Evolutionary conservation across 2,113 vertebrate species (phyloP).

Genomic region (Ibidorhyncha struthersii): DNA sequence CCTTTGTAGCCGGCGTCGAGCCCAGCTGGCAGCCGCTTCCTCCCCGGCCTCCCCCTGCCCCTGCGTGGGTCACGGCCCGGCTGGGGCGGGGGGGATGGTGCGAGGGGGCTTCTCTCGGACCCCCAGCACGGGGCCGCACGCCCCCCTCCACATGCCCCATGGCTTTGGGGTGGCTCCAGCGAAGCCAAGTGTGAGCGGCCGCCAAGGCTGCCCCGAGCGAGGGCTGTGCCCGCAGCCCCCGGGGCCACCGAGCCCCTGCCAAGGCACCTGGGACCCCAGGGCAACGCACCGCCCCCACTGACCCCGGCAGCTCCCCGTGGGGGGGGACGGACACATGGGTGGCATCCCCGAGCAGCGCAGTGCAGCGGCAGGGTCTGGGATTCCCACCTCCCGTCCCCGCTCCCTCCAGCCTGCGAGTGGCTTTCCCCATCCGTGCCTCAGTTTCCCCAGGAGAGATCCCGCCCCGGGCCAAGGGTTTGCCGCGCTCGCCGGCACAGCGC

Average conservation of each 20-base stretch:
- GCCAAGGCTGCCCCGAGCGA: neutral
- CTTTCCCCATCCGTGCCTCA: neutral
- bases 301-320: rapidly evolving
- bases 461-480: conserved; percentile 47
- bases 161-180: neutral
- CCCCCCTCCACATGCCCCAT: rapidly evolving
- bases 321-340: too few relatives aligned
- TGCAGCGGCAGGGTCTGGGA: neutral
- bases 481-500: neutral
- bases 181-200: rapidly evolving
- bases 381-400: rapidly evolving
- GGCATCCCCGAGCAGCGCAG: neutral
- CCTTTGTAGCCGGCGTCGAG: conserved; percentile 4
- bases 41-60: neutral
- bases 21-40: conserved; percentile 41
- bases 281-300: neutral
- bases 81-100: rapidly evolving
- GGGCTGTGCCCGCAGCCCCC: neutral
- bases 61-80: rapidly evolving
- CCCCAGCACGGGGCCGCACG: rapidly evolving
- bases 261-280: neutral
- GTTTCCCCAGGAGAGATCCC: neutral
- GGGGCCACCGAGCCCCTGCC: neutral
- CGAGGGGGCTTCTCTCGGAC: neutral
- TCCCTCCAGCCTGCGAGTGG: neutral